Evolutionary conservation across 2,797 vertebrate species (phyloP).

Genomic region (Ispidina lecontei): DNA sequence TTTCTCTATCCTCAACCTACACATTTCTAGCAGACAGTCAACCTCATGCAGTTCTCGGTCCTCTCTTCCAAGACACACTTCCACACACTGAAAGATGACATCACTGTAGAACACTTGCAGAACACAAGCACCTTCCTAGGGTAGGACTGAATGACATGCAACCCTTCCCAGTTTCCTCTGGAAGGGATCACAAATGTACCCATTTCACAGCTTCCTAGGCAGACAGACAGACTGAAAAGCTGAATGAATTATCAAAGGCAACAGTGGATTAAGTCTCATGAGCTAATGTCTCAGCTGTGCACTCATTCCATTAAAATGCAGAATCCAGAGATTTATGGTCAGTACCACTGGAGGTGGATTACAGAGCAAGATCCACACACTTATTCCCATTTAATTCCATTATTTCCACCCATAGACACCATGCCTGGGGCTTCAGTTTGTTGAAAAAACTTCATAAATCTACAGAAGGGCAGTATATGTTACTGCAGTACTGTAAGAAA

Average conservation of each 20-base stretch:
- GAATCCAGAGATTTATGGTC: not conserved
- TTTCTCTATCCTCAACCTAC: not conserved
- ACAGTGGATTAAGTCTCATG: not conserved
- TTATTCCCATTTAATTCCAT: not conserved
- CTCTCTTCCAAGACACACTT: not conserved
- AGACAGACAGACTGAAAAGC: not conserved
- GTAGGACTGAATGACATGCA: not conserved
- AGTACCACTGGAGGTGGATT: not conserved
- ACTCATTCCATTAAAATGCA: not conserved
- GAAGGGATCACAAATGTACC: not conserved
- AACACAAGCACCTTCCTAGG: not conserved
- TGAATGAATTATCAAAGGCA: not conserved
- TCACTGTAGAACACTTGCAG: not conserved
- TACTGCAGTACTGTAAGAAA: not conserved
- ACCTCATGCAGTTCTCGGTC: not conserved
- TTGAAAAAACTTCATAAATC: not conserved
- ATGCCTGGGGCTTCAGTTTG: not conserved
- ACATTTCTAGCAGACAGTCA: not conserved
- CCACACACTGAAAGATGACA: not conserved
- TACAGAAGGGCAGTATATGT: not conserved
- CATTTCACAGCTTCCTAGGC: slow-evolving; percentile 6
- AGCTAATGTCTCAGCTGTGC: not conserved
- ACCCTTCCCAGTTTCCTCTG: not conserved
- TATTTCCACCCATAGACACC: not conserved
- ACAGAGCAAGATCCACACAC: not conserved